Percentiles rank a stretch among this genome's conserved stretches.
These are phyloP conservation scores for Drosophila subpulchrella DNA, from an alignment of 1,140 invertebrate genomes.

Conservation along the genomic window DNA sequence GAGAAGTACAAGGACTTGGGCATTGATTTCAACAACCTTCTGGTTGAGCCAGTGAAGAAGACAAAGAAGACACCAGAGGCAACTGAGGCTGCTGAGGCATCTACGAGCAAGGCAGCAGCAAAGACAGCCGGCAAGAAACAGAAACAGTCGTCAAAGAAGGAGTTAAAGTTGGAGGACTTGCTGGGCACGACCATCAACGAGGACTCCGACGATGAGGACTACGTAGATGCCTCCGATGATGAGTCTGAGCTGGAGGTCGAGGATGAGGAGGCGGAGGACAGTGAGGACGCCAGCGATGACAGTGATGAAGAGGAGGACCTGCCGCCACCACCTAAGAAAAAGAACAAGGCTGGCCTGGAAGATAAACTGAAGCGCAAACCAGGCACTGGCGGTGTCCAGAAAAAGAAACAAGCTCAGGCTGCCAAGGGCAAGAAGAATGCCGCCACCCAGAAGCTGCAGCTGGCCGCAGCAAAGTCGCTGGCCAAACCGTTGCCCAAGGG, in stretches of 20 bases:
- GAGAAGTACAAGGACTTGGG: constrained; percentile 72
- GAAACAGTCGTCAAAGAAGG: constrained; percentile 33
- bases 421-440: constrained; percentile 33
- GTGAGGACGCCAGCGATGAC: constrained; percentile 34
- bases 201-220: constrained; percentile 79
- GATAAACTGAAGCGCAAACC: constrained; percentile 72
- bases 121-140: constrained; percentile 17
- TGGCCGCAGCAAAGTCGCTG: constrained; percentile 68
- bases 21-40: constrained; percentile 63
- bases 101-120: constrained; percentile 28
- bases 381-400: constrained; percentile 63
- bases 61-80: constrained; percentile 11
- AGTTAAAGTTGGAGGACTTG: constrained; percentile 67
- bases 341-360: constrained; percentile 19
- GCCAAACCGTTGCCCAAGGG: constrained; percentile 56
- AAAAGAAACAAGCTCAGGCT: constrained; percentile 40
- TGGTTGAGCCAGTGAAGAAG: constrained; percentile 62
- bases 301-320: constrained; percentile 38
- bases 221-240: constrained; percentile 46
- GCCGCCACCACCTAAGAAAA: constrained; percentile 46
- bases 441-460: constrained; percentile 42
- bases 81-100: background rate
- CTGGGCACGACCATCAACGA: constrained; percentile 77
- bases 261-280: background rate
- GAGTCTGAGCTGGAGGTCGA: constrained; percentile 27